These are phyloP conservation scores for Corythucha ciliata DNA, from an alignment of 2,888 invertebrate genomes.

Conservation along the genomic window DNA sequence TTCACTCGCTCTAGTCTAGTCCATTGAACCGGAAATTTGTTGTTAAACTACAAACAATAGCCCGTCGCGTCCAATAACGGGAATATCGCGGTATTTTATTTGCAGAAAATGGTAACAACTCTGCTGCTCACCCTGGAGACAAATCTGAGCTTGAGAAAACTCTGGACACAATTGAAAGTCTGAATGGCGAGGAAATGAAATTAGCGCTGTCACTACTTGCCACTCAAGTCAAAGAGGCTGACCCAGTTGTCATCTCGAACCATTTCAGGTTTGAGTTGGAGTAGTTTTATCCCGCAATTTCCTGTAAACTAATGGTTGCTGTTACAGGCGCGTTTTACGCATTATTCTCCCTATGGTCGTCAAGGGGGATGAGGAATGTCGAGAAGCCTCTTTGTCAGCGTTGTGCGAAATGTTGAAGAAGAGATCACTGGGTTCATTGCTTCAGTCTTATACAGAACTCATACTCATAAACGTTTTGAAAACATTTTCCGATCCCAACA, in stretches of 20 bases:
- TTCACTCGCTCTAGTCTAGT: no score
- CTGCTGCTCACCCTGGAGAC: no score
- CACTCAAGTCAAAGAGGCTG: slow-evolving; percentile 42
- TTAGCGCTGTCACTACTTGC: slow-evolving; percentile 30
- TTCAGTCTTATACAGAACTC: slow-evolving; percentile 83
- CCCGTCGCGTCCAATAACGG: no score
- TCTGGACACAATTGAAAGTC: slow-evolving; percentile 26
- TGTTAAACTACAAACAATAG: no score
- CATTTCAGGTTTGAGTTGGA: slow-evolving; percentile 42
- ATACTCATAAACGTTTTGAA: slow-evolving; percentile 80
- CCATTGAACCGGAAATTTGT: no score
- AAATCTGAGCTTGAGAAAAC: slow-evolving; percentile 24
- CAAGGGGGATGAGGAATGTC: slow-evolving; percentile 41
- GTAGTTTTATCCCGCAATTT: neutral
- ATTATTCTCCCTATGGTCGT: slow-evolving; percentile 55
- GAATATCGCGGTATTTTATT: no score
- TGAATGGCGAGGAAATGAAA: slow-evolving; percentile 32
- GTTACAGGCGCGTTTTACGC: slow-evolving; percentile 49
- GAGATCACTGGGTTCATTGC: slow-evolving; percentile 62
- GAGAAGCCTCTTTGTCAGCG: slow-evolving; percentile 46
- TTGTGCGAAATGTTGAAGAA: slow-evolving; percentile 77
- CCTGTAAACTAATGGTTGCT: neutral
- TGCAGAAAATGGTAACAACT: slow-evolving; percentile 5
- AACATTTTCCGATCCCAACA: slow-evolving; percentile 64
- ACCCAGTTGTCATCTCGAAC: slow-evolving; percentile 45